phyloP scores from a whole-genome alignment of 2,113 vertebrate species.

The Hippocampus comes region DNA sequence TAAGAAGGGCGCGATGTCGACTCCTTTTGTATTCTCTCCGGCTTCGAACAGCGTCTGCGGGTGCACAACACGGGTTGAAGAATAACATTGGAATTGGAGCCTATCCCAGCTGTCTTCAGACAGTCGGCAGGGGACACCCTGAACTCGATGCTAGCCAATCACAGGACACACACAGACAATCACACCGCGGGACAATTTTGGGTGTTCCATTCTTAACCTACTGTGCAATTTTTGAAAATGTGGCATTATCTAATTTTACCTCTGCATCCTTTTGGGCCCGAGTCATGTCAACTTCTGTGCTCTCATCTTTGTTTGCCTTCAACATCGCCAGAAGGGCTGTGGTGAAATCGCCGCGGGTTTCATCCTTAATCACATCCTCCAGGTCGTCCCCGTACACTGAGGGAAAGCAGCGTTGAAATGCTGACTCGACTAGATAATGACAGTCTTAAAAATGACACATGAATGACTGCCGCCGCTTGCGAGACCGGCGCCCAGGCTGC shows the following conservation, averaged over 20 bases:
- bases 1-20: conserved; percentile 72
- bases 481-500: not conserved
- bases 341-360: conserved; percentile 81
- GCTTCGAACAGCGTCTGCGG: conserved; percentile 81
- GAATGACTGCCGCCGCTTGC: not conserved
- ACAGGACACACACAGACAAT: too few species aligned
- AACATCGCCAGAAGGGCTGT: conserved; percentile 76
- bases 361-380: conserved; percentile 76
- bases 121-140: too few species aligned
- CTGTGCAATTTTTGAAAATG: not conserved
- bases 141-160: too few species aligned
- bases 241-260: conserved; percentile 57
- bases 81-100: not conserved
- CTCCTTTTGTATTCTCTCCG: conserved; percentile 74
- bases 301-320: conserved; percentile 72
- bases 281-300: conserved; percentile 62
- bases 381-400: conserved; percentile 78
- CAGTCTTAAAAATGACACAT: not conserved
- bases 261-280: conserved; percentile 77
- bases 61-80: not conserved
- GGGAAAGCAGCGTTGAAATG: conserved; percentile 1
- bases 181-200: too few species aligned
- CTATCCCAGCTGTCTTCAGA: too few species aligned
- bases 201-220: too few species aligned
- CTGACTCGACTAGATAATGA: not conserved